Evolutionary conservation across 2,888 invertebrate species (phyloP).

Genomic region (Pseudanteris insignis): DNA sequence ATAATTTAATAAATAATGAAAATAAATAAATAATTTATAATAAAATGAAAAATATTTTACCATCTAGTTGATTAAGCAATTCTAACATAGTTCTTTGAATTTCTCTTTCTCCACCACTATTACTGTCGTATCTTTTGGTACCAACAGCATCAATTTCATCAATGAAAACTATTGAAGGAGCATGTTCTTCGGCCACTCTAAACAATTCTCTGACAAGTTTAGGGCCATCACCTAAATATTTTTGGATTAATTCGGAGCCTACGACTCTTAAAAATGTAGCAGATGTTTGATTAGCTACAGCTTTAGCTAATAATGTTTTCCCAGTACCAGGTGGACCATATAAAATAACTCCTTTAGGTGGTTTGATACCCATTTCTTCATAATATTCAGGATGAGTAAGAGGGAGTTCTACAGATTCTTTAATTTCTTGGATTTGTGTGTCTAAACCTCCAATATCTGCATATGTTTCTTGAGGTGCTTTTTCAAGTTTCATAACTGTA

Average conservation of each 20-base stretch:
- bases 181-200: constrained; percentile 99
- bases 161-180: constrained; percentile 99
- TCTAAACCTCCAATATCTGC: constrained; percentile 98
- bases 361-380: constrained; percentile 99
- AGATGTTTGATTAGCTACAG: constrained; percentile 99
- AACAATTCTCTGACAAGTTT: constrained; percentile 97
- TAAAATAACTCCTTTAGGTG: constrained; percentile 98
- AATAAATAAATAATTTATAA: no score
- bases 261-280: constrained; percentile 98
- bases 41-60: no score
- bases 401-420: constrained; percentile 98
- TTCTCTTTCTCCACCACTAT: constrained; percentile 98
- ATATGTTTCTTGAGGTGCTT: constrained; percentile 98
- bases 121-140: constrained; percentile 98
- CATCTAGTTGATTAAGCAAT: constrained; percentile 96
- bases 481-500: constrained; percentile 99
- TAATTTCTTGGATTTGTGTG: constrained; percentile 97
- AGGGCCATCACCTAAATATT: constrained; percentile 98
- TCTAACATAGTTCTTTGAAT: constrained; percentile 99
- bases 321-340: constrained; percentile 99
- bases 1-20: no score
- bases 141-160: constrained; percentile 99
- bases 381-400: constrained; percentile 99
- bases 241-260: constrained; percentile 99
- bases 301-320: constrained; percentile 98